Conservation (phyloP, 2,113 vertebrate species). For the Tragelaphus scriptus region DNA sequence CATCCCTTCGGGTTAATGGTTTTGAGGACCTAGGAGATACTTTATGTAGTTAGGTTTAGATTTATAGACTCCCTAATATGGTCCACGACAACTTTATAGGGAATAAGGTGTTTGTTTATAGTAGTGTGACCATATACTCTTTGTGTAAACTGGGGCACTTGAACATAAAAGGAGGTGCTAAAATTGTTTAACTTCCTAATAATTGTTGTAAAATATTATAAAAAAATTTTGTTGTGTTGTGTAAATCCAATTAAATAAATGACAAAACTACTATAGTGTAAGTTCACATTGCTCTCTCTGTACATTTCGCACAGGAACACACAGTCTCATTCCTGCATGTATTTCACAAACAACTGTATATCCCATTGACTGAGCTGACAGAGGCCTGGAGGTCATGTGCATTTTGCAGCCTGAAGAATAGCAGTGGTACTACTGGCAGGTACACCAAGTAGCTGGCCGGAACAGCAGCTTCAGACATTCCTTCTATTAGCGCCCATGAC, state of each 20-base stretch:
- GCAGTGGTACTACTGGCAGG: background rate
- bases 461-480: background rate
- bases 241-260: background rate
- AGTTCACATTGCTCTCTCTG: background rate
- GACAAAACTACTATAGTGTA: background rate
- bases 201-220: background rate
- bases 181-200: background rate
- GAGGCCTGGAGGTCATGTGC: background rate
- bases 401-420: background rate
- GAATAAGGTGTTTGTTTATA: background rate
- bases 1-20: background rate
- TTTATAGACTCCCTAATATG: background rate
- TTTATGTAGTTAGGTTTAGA: background rate
- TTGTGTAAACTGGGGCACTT: background rate
- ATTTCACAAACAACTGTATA: background rate
- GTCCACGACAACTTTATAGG: background rate
- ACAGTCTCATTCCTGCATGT: background rate
- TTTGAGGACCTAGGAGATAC: background rate
- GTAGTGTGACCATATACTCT: background rate
- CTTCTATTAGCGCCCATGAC: background rate
- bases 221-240: background rate
- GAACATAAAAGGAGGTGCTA: background rate
- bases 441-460: background rate
- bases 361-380: background rate
- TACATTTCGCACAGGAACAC: background rate